phyloP scores from a whole-genome alignment of 2,888 invertebrate genomes.

The Ceratothoa steindachneri region DNA sequence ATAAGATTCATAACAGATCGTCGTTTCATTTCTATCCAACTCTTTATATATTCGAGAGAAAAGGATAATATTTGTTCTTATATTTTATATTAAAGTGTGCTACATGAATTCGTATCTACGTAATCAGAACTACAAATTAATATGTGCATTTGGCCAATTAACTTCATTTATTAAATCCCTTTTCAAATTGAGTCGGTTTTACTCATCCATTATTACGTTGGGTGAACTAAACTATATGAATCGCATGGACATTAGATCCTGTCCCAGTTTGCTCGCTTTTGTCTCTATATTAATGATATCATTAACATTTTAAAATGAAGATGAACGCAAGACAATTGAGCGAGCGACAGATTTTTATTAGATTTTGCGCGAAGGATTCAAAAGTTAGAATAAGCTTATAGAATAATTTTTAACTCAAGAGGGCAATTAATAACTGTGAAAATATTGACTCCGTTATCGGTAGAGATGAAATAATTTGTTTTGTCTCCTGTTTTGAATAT shows the following conservation, averaged over 20 bases:
- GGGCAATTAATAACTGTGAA: not conserved
- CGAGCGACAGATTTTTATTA: constrained; percentile 5
- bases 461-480: too few relatives aligned
- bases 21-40: too few relatives aligned
- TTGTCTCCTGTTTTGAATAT: too few relatives aligned
- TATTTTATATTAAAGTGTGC: too few relatives aligned
- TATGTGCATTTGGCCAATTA: too few relatives aligned
- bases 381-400: not conserved
- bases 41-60: too few relatives aligned
- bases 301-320: constrained; percentile 15
- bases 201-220: not conserved
- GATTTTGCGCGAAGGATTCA: not conserved
- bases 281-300: constrained; percentile 12
- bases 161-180: not conserved
- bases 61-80: too few relatives aligned
- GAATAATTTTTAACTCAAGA: not conserved
- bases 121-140: not conserved
- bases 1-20: too few relatives aligned
- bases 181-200: not conserved
- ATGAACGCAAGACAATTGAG: not conserved
- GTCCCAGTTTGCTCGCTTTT: constrained; percentile 2
- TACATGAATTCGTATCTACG: too few relatives aligned
- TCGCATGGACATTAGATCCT: not conserved
- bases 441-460: too few relatives aligned
- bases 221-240: not conserved